Percentiles rank a stretch among this genome's conserved stretches.
These are phyloP conservation scores for Drosophila micromelanica DNA, from an alignment of 1,140 invertebrate species.

Conservation along the genomic window DNA sequence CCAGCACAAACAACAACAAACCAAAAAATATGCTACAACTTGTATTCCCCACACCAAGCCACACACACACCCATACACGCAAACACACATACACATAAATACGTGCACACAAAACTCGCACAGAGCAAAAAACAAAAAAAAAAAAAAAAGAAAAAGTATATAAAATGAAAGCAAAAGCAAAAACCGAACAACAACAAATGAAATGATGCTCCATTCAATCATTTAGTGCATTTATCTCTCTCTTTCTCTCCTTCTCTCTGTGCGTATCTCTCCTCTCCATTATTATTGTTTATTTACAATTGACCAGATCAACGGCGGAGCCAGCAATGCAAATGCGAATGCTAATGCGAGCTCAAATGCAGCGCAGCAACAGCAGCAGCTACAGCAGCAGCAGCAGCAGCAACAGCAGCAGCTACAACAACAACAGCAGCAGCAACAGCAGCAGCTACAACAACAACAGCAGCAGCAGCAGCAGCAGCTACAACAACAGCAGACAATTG, in stretches of 20 bases:
- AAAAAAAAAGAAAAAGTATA: constrained; percentile 14
- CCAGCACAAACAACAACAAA: neutral
- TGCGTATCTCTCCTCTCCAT: constrained; percentile 65
- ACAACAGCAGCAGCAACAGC: constrained; percentile 43
- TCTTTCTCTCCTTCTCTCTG: constrained; percentile 65
- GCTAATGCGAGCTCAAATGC: constrained; percentile 46
- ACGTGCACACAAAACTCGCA: constrained; percentile 12
- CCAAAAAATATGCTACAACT: constrained; percentile 37
- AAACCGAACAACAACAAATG: constrained; percentile 30
- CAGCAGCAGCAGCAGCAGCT: constrained; percentile 35
- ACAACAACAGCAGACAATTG: constrained; percentile 28
- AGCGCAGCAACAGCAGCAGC: constrained; percentile 55
- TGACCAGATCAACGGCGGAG: constrained; percentile 71
- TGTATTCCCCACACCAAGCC: constrained; percentile 14
- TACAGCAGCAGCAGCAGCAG: constrained; percentile 41
- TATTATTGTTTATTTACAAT: constrained; percentile 79
- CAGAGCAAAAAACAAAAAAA: constrained; percentile 8
- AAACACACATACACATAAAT: constrained; percentile 5
- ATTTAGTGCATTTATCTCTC: constrained; percentile 78
- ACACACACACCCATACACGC: constrained; percentile 5
- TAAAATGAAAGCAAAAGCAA: constrained; percentile 26
- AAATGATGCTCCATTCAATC: constrained; percentile 62
- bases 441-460: constrained; percentile 29
- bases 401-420: constrained; percentile 45
- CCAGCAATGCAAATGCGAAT: constrained; percentile 48